A percentile compares a stretch with the other conserved stretches of the same genome.
phyloP scores from a whole-genome alignment of 2,113 vertebrate species.

The Ardeotis arabs region DNA sequence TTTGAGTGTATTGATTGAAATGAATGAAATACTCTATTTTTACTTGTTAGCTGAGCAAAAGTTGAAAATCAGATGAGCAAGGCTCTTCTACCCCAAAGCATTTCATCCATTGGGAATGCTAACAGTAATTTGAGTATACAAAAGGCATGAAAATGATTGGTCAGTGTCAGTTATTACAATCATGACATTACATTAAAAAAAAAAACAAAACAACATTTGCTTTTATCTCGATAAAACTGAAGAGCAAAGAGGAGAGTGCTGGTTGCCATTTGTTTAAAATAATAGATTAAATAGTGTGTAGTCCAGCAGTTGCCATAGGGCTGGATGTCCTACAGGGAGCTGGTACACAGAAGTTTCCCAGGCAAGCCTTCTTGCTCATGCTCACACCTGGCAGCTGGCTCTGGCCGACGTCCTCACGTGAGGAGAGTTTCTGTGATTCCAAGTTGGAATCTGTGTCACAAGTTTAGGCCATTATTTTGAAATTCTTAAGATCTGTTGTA shows the following conservation, averaged over 20 bases:
- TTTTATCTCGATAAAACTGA: not conserved
- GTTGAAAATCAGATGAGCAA: not conserved
- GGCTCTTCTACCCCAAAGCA: not conserved
- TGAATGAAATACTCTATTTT: not conserved
- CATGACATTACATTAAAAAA: not conserved
- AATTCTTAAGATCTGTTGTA: not conserved
- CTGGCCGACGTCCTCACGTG: not conserved
- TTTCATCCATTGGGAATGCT: not conserved
- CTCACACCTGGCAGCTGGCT: not conserved
- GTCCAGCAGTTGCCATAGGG: not conserved
- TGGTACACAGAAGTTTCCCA: not conserved
- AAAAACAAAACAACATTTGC: not conserved
- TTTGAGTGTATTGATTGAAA: not conserved
- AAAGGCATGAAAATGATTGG: not conserved
- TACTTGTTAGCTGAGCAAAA: not conserved
- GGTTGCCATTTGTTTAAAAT: not conserved
- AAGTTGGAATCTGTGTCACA: not conserved
- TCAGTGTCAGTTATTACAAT: not conserved
- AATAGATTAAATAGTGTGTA: accelerated
- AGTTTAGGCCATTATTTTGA: not conserved
- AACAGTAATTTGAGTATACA: not conserved
- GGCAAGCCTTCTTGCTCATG: not conserved
- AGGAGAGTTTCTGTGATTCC: not conserved
- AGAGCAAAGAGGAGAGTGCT: not conserved
- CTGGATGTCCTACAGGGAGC: accelerated